Percentiles rank a stretch among this genome's conserved stretches.
These are phyloP conservation scores for Chaetoderma sp. DNA, from an alignment of 2,888 invertebrate species.

Conservation along the genomic window DNA sequence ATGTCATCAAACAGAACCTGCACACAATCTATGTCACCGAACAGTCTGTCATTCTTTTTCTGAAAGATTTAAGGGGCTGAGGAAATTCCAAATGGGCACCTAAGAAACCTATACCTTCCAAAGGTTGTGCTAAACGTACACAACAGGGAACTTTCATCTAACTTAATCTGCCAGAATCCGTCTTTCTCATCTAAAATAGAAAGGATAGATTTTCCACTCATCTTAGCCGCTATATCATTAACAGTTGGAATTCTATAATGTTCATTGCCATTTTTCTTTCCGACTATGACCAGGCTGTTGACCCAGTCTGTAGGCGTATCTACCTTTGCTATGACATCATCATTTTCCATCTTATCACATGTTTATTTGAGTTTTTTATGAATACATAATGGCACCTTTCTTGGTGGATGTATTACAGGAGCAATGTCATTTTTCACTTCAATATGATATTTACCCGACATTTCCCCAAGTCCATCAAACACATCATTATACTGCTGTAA, in stretches of 20 bases:
- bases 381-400: not conserved
- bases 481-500: not conserved
- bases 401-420: not conserved
- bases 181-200: conserved; percentile 33
- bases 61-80: conserved; percentile 35
- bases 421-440: not conserved
- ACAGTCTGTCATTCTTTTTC: no score
- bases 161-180: conserved; percentile 36
- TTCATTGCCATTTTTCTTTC: no score
- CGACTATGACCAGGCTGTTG: not conserved
- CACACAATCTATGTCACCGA: no score
- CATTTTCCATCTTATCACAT: not conserved
- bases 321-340: not conserved
- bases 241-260: no score
- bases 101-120: conserved; percentile 25
- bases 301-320: no score
- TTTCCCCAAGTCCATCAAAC: not conserved
- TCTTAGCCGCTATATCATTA: not conserved
- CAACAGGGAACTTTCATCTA: conserved; percentile 31
- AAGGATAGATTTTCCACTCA: conserved; percentile 31
- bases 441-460: not conserved
- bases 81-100: conserved; percentile 36
- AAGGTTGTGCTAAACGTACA: conserved; percentile 38
- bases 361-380: not conserved
- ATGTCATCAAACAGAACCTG: conserved; percentile 35